These are phyloP conservation scores for Syrphus vitripennis DNA, from an alignment of 2,888 invertebrate genomes.

Conservation along the genomic window DNA sequence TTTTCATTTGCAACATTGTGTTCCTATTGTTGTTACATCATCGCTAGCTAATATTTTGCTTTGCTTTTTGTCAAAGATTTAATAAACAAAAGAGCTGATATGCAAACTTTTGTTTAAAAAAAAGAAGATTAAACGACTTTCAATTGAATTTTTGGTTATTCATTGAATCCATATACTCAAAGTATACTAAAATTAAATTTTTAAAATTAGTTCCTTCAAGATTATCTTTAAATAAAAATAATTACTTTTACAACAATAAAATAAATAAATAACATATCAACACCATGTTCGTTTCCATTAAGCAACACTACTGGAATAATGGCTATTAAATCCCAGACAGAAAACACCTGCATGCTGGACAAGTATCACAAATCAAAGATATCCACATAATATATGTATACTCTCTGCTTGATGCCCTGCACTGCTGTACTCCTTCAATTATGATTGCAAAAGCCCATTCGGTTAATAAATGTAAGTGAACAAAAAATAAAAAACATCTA, in stretches of 20 bases:
- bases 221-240: neutral
- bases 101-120: too few relatives aligned
- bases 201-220: too few relatives aligned
- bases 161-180: too few relatives aligned
- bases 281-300: neutral
- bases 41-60: too few relatives aligned
- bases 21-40: too few relatives aligned
- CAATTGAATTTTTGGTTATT: too few relatives aligned
- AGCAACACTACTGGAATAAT: neutral
- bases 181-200: too few relatives aligned
- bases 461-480: conserved; percentile 42
- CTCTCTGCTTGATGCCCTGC: neutral
- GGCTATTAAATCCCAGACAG: neutral
- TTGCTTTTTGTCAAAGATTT: too few relatives aligned
- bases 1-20: too few relatives aligned
- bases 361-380: conserved; percentile 7
- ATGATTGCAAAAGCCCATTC: conserved; percentile 43
- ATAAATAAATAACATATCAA: conserved; percentile 1
- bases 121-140: too few relatives aligned
- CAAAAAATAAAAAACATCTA: conserved; percentile 20
- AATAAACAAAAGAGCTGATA: too few relatives aligned
- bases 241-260: neutral
- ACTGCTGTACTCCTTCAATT: conserved; percentile 43
- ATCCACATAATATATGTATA: neutral
- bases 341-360: conserved; percentile 17